Base-by-base conservation (phyloP, 1,140 invertebrate genomes). In the Panagrolaimus sp. region DNA sequence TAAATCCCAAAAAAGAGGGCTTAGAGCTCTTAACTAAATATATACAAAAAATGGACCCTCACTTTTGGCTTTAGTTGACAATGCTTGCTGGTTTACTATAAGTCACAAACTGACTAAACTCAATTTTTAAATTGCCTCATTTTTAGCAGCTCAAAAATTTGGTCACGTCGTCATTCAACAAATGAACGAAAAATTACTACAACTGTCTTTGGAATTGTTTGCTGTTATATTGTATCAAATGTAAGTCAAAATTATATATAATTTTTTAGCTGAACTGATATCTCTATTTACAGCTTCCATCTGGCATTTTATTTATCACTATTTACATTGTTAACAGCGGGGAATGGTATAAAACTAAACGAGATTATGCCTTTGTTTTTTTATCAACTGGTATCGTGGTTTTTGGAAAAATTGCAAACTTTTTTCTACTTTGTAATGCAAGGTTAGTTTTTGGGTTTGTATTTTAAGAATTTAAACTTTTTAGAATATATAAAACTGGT, bases 181-280 rank as follows among this genome's bases (percentile, higher is more conserved):
- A 57, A 57, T 20, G 51, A 57, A 20, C 1, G 51, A 16, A 57
- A 57, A 8, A 57, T 57, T 25, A 57, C 51, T 2, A 11, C 27
- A 20, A 27, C 51, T 9, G 51, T 57, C 9, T 57, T 57, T 57
- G 8, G 20, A 8, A 57, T 57, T 23, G 51, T 57, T 16, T 57
- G 51, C 8, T 57, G 51, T 57, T 57, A 57, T 16, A 57, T 27
- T 57, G n/a, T 57, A 57, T 25, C 51, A 20, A 57, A 57, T 57
- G 31, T 38, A 38, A 38, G 31, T n/a, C n/a, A n/a, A n/a, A n/a
- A n/a, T n/a, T n/a, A n/a, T n/a, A n/a, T n/a, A n/a, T n/a, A n/a
- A n/a, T n/a, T n/a, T n/a, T n/a, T n/a, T n/a, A n/a, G n/a, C n/a
- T n/a, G n/a, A n/a, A n/a, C n/a, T n/a, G n/a, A n/a, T n/a, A n/a